Percentiles rank a stretch among this genome's conserved stretches.
Evolutionary conservation across 2,797 vertebrate species (phyloP).

Genomic region (Galagoides demidoff): DNA sequence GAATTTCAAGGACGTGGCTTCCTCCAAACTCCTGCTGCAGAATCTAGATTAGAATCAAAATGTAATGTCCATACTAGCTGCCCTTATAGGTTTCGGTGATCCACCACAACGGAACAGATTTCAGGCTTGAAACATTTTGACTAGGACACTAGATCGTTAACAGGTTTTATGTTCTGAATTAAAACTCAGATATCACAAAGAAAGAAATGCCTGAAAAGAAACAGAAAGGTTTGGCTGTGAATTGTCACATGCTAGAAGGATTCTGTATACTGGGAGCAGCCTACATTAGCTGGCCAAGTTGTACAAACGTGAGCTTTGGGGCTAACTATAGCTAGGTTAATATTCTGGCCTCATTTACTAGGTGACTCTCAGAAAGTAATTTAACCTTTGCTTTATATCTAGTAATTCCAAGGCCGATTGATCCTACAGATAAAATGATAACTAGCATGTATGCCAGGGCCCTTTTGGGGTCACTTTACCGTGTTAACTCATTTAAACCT

Average conservation of each 20-base stretch:
- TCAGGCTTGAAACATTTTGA: slow-evolving; percentile 20
- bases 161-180: slow-evolving; percentile 29
- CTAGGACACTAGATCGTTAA: slow-evolving; percentile 30
- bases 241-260: background rate
- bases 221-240: background rate
- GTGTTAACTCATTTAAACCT: background rate
- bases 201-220: background rate
- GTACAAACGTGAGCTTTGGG: background rate
- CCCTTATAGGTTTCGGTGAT: slow-evolving; percentile 2
- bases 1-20: slow-evolving; percentile 81
- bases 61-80: slow-evolving; percentile 63
- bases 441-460: background rate
- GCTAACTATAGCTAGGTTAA: background rate
- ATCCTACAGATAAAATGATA: background rate
- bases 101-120: background rate
- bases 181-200: slow-evolving; percentile 40
- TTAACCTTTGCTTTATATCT: background rate
- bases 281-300: background rate
- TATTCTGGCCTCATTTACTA: background rate
- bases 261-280: background rate
- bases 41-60: slow-evolving; percentile 75
- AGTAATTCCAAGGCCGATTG: background rate
- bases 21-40: slow-evolving; percentile 63
- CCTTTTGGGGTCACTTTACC: background rate
- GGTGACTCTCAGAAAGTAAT: background rate